These are phyloP conservation scores for Anguilla rostrata DNA, from an alignment of 2,113 vertebrate genomes.

Conservation along the genomic window DNA sequence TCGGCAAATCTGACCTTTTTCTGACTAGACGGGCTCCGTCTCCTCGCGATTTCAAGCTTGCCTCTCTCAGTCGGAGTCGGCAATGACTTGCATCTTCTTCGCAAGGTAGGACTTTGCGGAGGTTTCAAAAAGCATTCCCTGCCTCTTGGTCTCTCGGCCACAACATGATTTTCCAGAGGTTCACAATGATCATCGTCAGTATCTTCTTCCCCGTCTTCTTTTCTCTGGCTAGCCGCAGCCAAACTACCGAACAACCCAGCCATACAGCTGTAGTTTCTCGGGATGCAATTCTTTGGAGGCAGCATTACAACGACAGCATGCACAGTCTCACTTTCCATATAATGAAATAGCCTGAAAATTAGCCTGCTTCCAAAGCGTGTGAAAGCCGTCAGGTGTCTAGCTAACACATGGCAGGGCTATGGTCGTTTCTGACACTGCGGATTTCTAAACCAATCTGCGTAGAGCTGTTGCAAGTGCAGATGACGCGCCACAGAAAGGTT, in stretches of 20 bases:
- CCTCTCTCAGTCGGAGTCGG: constrained; percentile 78
- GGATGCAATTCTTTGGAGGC: constrained; percentile 83
- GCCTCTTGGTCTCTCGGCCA: constrained; percentile 70
- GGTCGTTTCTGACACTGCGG: constrained; percentile 48
- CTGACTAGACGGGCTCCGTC: constrained; percentile 80
- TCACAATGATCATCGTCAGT: constrained; percentile 61
- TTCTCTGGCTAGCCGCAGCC: constrained; percentile 72
- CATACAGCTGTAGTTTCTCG: constrained; percentile 94
- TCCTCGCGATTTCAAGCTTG: constrained; percentile 72
- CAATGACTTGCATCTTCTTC: constrained; percentile 84
- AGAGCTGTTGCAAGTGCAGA: constrained; percentile 2
- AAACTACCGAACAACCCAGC: constrained; percentile 86
- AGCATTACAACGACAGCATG: constrained; percentile 66
- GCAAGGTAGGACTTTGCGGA: constrained; percentile 77
- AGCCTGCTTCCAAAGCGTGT: constrained; percentile 31
- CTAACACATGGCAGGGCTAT: constrained; percentile 42
- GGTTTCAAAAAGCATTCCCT: constrained; percentile 67
- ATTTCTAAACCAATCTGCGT: constrained; percentile 51
- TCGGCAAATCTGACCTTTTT: constrained; percentile 94
- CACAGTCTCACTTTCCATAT: constrained; percentile 69
- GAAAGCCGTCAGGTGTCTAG: constrained; percentile 53
- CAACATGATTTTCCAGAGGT: constrained; percentile 62
- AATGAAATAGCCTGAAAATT: constrained; percentile 48
- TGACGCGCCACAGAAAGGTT: constrained; percentile 20
- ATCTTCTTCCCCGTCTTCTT: constrained; percentile 71